Evolutionary conservation across 1,140 invertebrate genomes (phyloP), one percentile per base, ranked within the genome.

Genomic region (Manduca sexta): DNA sequence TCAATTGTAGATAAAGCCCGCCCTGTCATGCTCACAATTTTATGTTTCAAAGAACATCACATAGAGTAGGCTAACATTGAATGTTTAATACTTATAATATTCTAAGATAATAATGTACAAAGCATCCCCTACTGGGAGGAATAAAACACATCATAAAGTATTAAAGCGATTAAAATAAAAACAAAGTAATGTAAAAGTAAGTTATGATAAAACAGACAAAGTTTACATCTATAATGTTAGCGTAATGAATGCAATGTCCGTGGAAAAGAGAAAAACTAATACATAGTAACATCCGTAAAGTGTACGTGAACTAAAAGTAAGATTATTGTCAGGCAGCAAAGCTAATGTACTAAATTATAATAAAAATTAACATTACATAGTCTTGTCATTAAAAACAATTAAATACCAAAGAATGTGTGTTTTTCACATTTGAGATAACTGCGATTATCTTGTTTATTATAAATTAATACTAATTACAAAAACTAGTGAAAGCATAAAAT

Each of bases 291-390:
- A 72, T 66, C 55, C 59, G 42, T 65, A 60, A 63, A 51, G 45
- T 51, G 50, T 59, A 69, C 31, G 49, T 15, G 46, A 67, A 61
- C 59, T 68, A 64, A 77, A 73, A 43, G 56, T 57, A 61, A 65
- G 21, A 69, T 79, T 69, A 79, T 73, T 76, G 67, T 79, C 73
- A 65, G 57, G 65, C 72, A 76, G 65, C 72, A 67, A 69, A 62
- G 51, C 64, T 61, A 65, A 50, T 64, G 51, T 49, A 65, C 66
- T 69, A 68, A 54, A 50, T 45, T 49, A 58, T 44, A 49, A 56
- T 62, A 57, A 49, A 60, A 57, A 68, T 52, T 56, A 65, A 57
- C 45, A 60, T 59, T 60, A 64, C 60, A 57, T 66, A 61, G 55
- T 69, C 52, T 70, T 66, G 66, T 74, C 60, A 72, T 64, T 50